Base-by-base conservation (phyloP, 2,888 invertebrate genomes). In the Andrena camellia region DNA sequence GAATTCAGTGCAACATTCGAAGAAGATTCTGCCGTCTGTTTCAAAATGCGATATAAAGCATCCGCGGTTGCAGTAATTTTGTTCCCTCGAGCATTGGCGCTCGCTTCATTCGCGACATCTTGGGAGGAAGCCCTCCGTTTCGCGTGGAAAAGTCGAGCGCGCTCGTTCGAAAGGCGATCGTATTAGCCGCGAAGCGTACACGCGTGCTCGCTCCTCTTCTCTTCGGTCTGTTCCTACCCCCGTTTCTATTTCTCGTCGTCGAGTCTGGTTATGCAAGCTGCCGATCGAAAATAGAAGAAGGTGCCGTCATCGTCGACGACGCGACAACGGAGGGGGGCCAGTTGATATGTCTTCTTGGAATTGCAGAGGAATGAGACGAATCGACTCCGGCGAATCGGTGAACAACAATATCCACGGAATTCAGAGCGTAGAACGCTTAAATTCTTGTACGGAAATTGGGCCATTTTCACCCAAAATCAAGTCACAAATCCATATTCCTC, bases 251-350 rank as follows among this genome's bases (percentile, higher is more conserved):
- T 66, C 79, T 84, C 75, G 64, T 78, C 81, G 63, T 48, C 67
- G 88, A 74, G 84, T 50, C 77, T 64, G 79, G 82, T 86, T 88
- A 88, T 83, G 87, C 79, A 88, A 88, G 84, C 67, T 78, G 76
- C 54, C 60, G 84, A 85, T 89, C 88, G 85, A 86, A 89, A 89
- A 89, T 89, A 89, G 90, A 89, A 88, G 86, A 86, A 81, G 87
- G 70, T 64, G 81, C 78, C 86, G 77, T 71, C 81, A 74, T 66
- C 77, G 80, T 79, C 76, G 78, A 62, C 81, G 78, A 72, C 29
- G 86, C 86, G 78, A 86, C 87, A 77, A 85, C 79, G 54, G 71
- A 75, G 76, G 62, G 71, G 79, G 76, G 76, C 69, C 85, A 76
- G 71, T 87, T 74, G 83, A 86, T 73, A 81, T 75, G 78, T 59